Conservation (phyloP, 2,888 invertebrate species). For the Meghimatium bilineatum region DNA sequence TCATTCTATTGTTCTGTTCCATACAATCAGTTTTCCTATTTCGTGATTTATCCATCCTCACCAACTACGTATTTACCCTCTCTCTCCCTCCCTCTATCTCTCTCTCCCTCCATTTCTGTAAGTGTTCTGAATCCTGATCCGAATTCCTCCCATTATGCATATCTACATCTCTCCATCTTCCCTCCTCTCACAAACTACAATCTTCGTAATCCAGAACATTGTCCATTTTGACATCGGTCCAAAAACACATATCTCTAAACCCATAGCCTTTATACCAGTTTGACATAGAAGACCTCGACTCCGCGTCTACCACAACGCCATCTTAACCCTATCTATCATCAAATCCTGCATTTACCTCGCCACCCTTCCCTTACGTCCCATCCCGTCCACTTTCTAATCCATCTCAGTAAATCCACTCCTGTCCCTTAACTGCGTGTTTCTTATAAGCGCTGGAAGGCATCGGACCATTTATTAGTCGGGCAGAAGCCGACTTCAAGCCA, state of each 20-base stretch:
- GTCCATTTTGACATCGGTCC: neutral
- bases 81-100: too few species aligned
- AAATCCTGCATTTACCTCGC: neutral
- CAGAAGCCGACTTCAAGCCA: neutral
- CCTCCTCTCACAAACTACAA: neutral
- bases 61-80: too few species aligned
- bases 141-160: too few species aligned
- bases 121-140: too few species aligned
- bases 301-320: neutral
- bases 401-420: neutral
- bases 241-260: neutral
- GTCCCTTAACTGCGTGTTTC: neutral
- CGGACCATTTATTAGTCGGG: conserved; percentile 6
- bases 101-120: too few species aligned
- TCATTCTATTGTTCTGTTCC: too few species aligned
- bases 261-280: neutral
- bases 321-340: conserved; percentile 6
- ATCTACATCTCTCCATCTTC: neutral
- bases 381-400: neutral
- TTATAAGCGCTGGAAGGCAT: neutral
- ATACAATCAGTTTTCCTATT: neutral
- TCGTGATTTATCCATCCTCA: too few species aligned
- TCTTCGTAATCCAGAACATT: neutral
- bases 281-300: neutral
- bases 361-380: neutral